A percentile compares a stretch with the other conserved stretches of the same genome.
Conservation (phyloP, 2,113 vertebrate species). For the Candoia aspera region DNA sequence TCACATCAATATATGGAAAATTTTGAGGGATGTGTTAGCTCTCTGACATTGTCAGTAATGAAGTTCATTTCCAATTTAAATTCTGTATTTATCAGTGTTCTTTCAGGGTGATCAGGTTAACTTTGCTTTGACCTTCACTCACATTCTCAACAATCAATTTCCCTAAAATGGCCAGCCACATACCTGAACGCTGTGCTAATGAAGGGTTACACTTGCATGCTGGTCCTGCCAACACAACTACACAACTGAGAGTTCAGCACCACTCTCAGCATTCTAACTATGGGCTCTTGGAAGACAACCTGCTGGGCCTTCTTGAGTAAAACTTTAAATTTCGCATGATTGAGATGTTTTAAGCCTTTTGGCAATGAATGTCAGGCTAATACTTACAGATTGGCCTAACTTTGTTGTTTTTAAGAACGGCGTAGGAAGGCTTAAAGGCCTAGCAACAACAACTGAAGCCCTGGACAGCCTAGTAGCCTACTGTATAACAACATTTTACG, state of each 20-base stretch:
- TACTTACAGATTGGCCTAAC: neutral
- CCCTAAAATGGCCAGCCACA: neutral
- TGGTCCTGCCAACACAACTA: neutral
- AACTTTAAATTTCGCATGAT: neutral
- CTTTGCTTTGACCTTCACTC: neutral
- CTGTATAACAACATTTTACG: neutral
- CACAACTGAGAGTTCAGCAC: neutral
- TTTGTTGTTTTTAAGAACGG: neutral
- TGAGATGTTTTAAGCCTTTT: neutral
- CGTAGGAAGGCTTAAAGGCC: neutral
- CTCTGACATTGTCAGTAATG: neutral
- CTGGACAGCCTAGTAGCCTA: neutral
- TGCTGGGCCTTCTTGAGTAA: neutral
- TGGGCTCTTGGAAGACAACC: neutral
- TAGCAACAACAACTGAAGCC: neutral
- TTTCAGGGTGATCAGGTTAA: neutral
- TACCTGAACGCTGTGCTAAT: neutral
- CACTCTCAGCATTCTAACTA: neutral
- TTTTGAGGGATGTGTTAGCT: neutral
- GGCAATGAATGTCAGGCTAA: neutral
- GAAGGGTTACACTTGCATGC: neutral
- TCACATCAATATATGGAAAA: too few species aligned
- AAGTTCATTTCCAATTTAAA: neutral
- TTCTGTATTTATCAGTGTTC: neutral
- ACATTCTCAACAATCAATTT: neutral